phyloP scores from a whole-genome alignment of 2,888 invertebrate genomes.

The Archips xylosteana region DNA sequence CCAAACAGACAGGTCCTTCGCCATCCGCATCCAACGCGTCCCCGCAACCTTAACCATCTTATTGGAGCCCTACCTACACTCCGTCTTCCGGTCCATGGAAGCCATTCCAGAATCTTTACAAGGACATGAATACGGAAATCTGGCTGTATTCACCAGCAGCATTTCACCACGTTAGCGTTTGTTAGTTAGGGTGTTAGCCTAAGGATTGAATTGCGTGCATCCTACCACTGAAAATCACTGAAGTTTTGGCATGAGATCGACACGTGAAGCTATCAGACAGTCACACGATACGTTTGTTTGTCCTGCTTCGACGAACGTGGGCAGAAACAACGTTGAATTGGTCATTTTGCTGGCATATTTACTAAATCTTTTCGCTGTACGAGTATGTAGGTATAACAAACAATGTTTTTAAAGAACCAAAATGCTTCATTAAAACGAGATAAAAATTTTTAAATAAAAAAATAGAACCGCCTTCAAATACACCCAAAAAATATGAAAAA shows the following conservation, averaged over 20 bases:
- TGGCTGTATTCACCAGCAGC: too few species aligned
- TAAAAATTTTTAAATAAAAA: too few species aligned
- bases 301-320: slow-evolving; percentile 56
- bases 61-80: too few species aligned
- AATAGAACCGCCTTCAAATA: too few species aligned
- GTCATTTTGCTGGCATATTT: slow-evolving; percentile 28
- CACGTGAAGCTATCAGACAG: slow-evolving; percentile 49
- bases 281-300: slow-evolving; percentile 59
- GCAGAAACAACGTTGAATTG: slow-evolving; percentile 54
- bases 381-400: slow-evolving; percentile 9
- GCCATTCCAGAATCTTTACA: too few species aligned
- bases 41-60: too few species aligned
- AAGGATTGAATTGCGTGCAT: neutral
- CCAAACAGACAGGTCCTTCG: too few species aligned
- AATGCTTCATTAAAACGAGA: neutral
- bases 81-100: too few species aligned
- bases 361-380: slow-evolving; percentile 37
- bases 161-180: too few species aligned
- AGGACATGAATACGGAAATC: too few species aligned
- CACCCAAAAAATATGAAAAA: too few species aligned
- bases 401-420: neutral
- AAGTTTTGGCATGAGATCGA: neutral
- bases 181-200: neutral
- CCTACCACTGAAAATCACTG: slow-evolving; percentile 4
- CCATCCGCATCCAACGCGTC: too few species aligned